Base-by-base conservation (phyloP, 2,113 vertebrate genomes). In the Eptesicus fuscus region DNA sequence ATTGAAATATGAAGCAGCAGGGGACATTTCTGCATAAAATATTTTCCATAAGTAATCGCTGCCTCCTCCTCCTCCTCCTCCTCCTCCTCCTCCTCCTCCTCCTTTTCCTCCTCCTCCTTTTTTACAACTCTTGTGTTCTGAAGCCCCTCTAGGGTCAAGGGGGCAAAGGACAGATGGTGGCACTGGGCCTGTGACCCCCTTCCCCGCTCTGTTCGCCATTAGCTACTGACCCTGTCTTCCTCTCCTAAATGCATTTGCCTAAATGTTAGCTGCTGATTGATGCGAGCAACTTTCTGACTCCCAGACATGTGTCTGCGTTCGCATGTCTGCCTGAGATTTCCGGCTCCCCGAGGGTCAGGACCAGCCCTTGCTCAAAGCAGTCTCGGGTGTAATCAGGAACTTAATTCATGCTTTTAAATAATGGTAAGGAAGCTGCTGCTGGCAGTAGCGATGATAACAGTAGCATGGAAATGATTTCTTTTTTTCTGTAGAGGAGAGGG, bases 381-480 rank as follows among this genome's bases (percentile, higher is more conserved):
- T 63, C 22, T 90, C 67, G 59, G 32, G 22, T 82, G 51, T 82
- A 51, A 73, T 82, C 51, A 47, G 84, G 18, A 89, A 77, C 51
- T 80, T 85, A 73, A 84, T 94, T 91, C 49, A 63, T 51, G 51
- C 77, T 94, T 94, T 90, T 25, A 53, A 74, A 84, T 83, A 47
- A 53, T 84, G 51, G 69, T 42, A 53, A 63, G 65, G 90, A 77
- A 71, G 44, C 40, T 63, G 18, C 37, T 44, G 65, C 32, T 32
- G 32, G 9, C 7, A 4, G 1, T 59, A 40, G 69, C 40, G 17
- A 49, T 25, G 83, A 79, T 28, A 74, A 79, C 79, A 67, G 37
- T 37, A 74, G 49, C 42, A 28, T 4, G 28, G 73, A 79, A 84
- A 63, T 94, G 18, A 56, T 69, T 11, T n/a, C 14, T 85, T 51